Base-by-base conservation (phyloP, 2,113 vertebrate genomes). In the Psilopogon haemacephalus region DNA sequence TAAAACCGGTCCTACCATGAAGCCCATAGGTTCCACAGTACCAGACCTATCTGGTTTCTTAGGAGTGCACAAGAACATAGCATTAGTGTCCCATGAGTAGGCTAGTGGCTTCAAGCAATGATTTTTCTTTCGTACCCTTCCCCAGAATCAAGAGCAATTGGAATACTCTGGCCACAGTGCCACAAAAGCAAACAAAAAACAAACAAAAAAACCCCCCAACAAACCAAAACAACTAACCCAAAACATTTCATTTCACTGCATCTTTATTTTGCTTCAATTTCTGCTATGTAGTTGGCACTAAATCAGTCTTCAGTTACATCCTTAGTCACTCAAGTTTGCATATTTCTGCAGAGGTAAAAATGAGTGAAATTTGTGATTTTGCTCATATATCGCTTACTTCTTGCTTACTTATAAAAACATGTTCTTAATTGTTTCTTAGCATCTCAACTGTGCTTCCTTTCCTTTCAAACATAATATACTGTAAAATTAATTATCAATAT, bases 31-130 rank as follows among this genome's bases (percentile, higher is more conserved):
- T 37, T 89, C 69, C 60, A 54, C 38, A 80, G 64, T 46, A 58
- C 46, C 68, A 90, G 83, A 55, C 23, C 72, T 87, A 91, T 77
- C 78, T 83, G 93, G n/a, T 95, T 88, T 75, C 11, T 83, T 91
- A 68, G 65, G 91, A 93, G 37, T 27, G 58, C 73, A 55, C 63
- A 78, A 58, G 71, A 89, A 78, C 64, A 67, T 15, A 60, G 54
- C 83, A 90, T 52, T 82, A 85, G 32, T 4, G 4, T 72, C 84
- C 94, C 90, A 85, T 28, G 94, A 94, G 89, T 54, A 89, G 24
- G 18, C 16, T 19, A 42, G 16, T 11, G 27, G n/a, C 60, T 93
- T 63, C 67, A 80, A 11, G 81, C 65, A 77, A 32, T 38, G 38
- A 50, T 77, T 73, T 88, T 69, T 69, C 65, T 79, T 40, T 48